Percentiles rank a stretch among this genome's conserved stretches.
These are phyloP conservation scores for Pipistrellus nathusii DNA, from an alignment of 2,797 vertebrate species.

Conservation along the genomic window DNA sequence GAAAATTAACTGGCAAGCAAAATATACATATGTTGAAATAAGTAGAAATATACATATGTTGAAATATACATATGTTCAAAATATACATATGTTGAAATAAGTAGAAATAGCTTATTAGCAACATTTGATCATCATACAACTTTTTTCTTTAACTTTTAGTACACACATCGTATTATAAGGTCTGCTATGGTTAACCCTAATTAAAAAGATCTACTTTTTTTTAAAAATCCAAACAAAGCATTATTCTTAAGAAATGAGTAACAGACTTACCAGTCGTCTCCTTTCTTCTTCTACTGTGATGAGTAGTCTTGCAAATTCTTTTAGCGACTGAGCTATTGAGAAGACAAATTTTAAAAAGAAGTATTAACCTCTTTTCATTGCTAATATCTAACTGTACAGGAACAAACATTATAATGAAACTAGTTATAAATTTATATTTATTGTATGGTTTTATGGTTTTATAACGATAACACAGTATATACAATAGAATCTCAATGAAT, in stretches of 20 bases:
- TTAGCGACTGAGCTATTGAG: slow-evolving; percentile 95
- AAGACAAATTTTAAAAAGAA: slow-evolving; percentile 71
- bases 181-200: not conserved
- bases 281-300: slow-evolving; percentile 97
- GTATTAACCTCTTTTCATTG: slow-evolving; percentile 17
- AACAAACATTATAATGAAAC: slow-evolving; percentile 33
- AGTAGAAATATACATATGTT: not conserved
- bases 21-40: slow-evolving; percentile 14
- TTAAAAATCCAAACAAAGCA: not conserved
- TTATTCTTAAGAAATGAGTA: slow-evolving; percentile 37
- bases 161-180: not conserved
- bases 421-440: not conserved
- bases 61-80: not conserved
- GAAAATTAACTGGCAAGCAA: not conserved
- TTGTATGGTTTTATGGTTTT: not conserved
- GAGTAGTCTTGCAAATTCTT: slow-evolving; percentile 96
- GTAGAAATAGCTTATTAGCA: not conserved
- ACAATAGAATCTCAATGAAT: not conserved
- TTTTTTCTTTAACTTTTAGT: not conserved
- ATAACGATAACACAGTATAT: not conserved
- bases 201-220: not conserved
- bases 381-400: not conserved
- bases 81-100: not conserved
- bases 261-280: slow-evolving; percentile 93
- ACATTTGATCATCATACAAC: not conserved